Base-by-base conservation (phyloP, 2,113 vertebrate genomes). In the Myanophis thanlyinensis region DNA sequence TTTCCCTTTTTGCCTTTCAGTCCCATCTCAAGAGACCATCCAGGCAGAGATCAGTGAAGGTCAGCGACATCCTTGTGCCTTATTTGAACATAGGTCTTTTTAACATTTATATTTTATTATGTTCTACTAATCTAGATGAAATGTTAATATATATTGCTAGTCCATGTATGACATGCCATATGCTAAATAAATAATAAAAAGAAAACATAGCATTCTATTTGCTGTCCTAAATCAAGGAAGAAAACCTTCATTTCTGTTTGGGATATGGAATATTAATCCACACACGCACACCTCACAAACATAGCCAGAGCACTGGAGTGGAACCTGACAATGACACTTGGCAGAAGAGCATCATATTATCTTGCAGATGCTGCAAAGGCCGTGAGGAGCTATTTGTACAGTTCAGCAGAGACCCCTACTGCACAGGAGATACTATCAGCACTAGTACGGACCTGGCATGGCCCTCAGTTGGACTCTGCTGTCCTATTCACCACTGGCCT, bases 261-360 rank as follows among this genome's bases (percentile, higher is more conserved):
- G 98, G 97, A 97, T 97, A 96, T 97, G 96, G 97, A 96, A 97
- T 98, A 97, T 98, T 98, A 98, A 97, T 97, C 96, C 96, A 95
- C 95, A 91, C 62, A 89, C 97, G 13, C 62, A 2, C 96, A 97
- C 97, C 96, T 95, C 94, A 95, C 96, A 96, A 27, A 47, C 93
- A 95, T 95, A 95, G 96, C 90, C 54, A 96, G 97, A 96, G 94
- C 96, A 94, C 93, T 90, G 89, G 95, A 95, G 96, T 94, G 96
- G 96, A 97, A 97, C 97, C 97, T 97, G 97, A 98, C 97, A 98
- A 97, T 95, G 97, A 95, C 97, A 95, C 98, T 97, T 98, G 98
- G 98, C 97, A 59, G 51, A 94, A 13, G 95, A 96, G 97, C 95
- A 97, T 96, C 95, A 94, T 91, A 95, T 97, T 97, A 93, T 91